Evolutionary conservation across 1,140 invertebrate species (phyloP).

Genomic region (Cecropterus lyciades): DNA sequence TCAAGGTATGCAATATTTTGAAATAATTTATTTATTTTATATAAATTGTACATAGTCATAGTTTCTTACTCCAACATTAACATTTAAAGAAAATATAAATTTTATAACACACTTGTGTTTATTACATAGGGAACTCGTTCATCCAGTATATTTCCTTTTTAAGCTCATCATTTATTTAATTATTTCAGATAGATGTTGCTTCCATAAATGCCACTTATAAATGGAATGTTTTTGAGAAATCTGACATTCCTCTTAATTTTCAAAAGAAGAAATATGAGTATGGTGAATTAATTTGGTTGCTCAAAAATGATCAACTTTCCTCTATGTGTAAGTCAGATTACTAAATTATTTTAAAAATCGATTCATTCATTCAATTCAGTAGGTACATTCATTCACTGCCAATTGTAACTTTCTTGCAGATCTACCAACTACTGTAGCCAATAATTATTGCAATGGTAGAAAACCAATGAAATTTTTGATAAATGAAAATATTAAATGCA

Average conservation of each 20-base stretch:
- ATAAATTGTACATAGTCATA: no score
- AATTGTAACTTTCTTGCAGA: constrained; percentile 42
- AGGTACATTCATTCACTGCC: no score
- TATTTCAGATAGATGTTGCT: constrained; percentile 49
- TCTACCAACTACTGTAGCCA: constrained; percentile 54
- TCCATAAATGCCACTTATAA: constrained; percentile 46
- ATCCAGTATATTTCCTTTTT: no score
- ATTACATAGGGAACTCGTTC: no score
- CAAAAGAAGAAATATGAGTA: constrained; percentile 49
- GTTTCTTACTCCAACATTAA: no score
- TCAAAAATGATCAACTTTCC: constrained; percentile 51
- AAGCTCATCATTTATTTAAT: constrained; percentile 34
- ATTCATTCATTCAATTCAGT: no score
- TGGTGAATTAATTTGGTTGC: constrained; percentile 60
- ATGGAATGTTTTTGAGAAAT: constrained; percentile 48
- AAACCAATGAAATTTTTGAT: constrained; percentile 62
- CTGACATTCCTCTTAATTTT: constrained; percentile 38
- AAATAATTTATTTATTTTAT: constrained; percentile 33
- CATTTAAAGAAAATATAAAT: no score
- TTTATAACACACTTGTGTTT: no score
- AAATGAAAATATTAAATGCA: constrained; percentile 65
- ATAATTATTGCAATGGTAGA: constrained; percentile 65
- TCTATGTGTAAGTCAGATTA: constrained; percentile 50
- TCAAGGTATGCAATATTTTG: constrained; percentile 41
- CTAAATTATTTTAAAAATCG: no score